phyloP scores from a whole-genome alignment of 1,140 invertebrate species.

The Trichoplusia ni region DNA sequence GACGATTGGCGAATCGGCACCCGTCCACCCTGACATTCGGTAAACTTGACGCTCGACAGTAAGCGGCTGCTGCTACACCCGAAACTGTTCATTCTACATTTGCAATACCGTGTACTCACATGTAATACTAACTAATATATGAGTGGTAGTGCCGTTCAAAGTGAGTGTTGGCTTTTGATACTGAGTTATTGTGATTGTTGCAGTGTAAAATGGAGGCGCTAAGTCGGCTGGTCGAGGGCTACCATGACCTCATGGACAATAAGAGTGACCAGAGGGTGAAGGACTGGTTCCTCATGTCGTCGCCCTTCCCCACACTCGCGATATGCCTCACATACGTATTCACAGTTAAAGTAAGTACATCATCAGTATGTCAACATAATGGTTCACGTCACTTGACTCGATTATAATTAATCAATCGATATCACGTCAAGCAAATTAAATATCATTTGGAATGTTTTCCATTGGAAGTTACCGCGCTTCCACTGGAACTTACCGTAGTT shows the following conservation, averaged over 20 bases:
- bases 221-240: conserved; percentile 68
- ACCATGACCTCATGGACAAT: conserved; percentile 87
- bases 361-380: conserved; percentile 12
- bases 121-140: conserved; percentile 7
- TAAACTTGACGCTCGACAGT: conserved; percentile 48
- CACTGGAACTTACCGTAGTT: not conserved
- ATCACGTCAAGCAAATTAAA: conserved; percentile 30
- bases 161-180: not conserved
- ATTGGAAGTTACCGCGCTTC: conserved; percentile 35
- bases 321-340: conserved; percentile 91
- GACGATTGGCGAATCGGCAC: conserved; percentile 23
- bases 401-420: conserved; percentile 28
- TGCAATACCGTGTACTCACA: conserved; percentile 14
- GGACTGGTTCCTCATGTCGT: conserved; percentile 92
- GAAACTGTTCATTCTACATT: conserved; percentile 16
- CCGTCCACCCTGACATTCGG: conserved; percentile 63
- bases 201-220: conserved; percentile 73
- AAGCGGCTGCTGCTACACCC: conserved; percentile 28
- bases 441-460: conserved; percentile 36
- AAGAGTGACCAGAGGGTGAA: conserved; percentile 90
- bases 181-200: conserved; percentile 51
- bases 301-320: conserved; percentile 89
- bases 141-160: not conserved
- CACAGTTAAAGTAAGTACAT: conserved; percentile 86
- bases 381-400: conserved; percentile 8